A percentile compares a stretch with the other conserved stretches of the same genome.
Evolutionary conservation across 2,797 vertebrate species (phyloP).

Genomic region (Hydrolagus colliei): DNA sequence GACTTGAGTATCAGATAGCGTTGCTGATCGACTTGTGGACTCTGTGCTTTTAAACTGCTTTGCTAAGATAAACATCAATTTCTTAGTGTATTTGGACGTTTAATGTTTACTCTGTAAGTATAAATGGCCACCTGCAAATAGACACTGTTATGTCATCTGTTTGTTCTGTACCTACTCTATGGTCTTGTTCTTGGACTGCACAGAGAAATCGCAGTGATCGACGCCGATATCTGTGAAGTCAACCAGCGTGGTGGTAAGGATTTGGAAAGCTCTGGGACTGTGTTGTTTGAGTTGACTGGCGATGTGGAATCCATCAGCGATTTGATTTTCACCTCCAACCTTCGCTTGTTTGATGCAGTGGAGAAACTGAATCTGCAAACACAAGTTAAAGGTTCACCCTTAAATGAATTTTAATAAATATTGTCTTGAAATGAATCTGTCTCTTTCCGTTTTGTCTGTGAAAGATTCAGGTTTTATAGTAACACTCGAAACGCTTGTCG

Average conservation of each 20-base stretch:
- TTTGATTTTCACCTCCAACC: constrained; percentile 76
- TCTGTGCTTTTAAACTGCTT: not conserved
- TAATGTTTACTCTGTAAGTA: not conserved
- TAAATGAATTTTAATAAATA: too few species aligned
- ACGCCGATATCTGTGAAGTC: constrained; percentile 78
- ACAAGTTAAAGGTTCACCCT: not conserved
- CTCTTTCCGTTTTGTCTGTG: too few species aligned
- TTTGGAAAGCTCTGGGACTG: constrained; percentile 71
- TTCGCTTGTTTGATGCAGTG: constrained; percentile 80
- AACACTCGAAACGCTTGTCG: too few species aligned
- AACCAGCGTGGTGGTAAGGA: constrained; percentile 67
- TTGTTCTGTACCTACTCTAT: constrained; percentile 67
- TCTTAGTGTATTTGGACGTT: not conserved
- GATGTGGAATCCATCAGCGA: constrained; percentile 82
- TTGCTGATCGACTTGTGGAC: not conserved
- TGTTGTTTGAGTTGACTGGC: constrained; percentile 64
- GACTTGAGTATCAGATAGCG: not conserved
- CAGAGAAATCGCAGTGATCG: constrained; percentile 85
- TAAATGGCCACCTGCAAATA: not conserved
- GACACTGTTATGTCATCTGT: not conserved
- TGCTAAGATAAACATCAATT: not conserved
- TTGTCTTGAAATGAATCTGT: not conserved
- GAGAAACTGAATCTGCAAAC: constrained; percentile 77
- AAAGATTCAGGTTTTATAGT: too few species aligned
- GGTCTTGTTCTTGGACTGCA: constrained; percentile 82